A percentile compares a stretch with the other conserved stretches of the same genome.
Conservation (phyloP, 2,888 invertebrate genomes). For the Thymelicus sylvestris region DNA sequence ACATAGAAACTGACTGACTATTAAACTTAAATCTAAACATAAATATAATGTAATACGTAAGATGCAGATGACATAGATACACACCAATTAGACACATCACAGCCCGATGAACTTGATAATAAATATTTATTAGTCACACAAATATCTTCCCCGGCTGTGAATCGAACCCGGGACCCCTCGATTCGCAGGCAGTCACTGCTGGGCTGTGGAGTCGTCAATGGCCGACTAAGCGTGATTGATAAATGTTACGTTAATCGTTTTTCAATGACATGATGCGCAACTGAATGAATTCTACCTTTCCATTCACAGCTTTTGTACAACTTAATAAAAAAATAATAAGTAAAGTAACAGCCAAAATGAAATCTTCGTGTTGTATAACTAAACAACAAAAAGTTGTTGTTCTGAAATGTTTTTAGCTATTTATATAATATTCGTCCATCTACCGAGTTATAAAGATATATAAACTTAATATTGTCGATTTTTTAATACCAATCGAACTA, state of each 20-base stretch:
- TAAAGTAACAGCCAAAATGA: neutral
- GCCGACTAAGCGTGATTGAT: neutral
- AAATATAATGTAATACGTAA: too few relatives aligned
- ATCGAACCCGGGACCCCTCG: too few relatives aligned
- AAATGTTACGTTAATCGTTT: neutral
- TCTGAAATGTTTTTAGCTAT: neutral
- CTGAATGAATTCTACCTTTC: constrained; percentile 2
- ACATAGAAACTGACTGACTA: too few relatives aligned
- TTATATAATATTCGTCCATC: neutral
- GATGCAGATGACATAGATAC: too few relatives aligned
- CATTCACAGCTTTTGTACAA: constrained; percentile 3
- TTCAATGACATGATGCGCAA: constrained; percentile 2
- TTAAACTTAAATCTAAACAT: too few relatives aligned
- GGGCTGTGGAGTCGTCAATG: neutral
- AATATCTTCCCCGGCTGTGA: too few relatives aligned
- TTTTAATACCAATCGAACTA: too few relatives aligned
- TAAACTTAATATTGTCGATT: too few relatives aligned
- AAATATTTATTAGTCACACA: too few relatives aligned
- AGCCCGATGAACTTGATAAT: too few relatives aligned
- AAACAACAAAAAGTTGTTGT: neutral
- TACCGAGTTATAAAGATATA: neutral
- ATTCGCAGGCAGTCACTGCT: neutral
- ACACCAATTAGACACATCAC: too few relatives aligned
- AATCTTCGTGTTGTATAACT: constrained; percentile 4
- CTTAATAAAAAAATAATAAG: neutral